A percentile compares a stretch with the other conserved stretches of the same genome.
These are phyloP conservation scores for Tachuris rubrigastra DNA, from an alignment of 2,113 vertebrate species.

Conservation along the genomic window DNA sequence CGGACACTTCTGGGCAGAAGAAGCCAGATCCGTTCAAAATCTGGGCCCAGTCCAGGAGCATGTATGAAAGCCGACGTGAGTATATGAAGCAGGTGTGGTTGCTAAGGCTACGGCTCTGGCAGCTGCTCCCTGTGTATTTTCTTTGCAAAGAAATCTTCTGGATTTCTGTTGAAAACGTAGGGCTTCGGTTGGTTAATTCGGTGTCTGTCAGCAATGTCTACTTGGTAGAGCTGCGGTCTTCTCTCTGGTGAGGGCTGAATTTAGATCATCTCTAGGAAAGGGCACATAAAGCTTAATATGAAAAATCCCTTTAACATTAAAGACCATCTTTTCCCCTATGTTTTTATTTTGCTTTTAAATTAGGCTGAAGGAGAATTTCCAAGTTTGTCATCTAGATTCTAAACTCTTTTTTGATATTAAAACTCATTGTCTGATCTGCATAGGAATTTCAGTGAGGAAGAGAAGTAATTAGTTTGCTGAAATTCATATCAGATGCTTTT, in stretches of 20 bases:
- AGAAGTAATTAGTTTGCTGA: conserved; percentile 3
- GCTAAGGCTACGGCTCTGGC: conserved; percentile 43
- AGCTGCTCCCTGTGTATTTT: not conserved
- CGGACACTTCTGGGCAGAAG: conserved; percentile 88
- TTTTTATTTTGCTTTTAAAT: not conserved
- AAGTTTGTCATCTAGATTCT: not conserved
- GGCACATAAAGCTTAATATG: not conserved
- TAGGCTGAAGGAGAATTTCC: not conserved
- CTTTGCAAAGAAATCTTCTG: not conserved
- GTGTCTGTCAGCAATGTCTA: not conserved
- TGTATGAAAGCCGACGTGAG: conserved; percentile 99
- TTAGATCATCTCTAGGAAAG: not conserved
- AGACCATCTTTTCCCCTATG: fast-evolving
- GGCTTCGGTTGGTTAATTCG: not conserved
- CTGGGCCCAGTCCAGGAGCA: conserved; percentile 99
- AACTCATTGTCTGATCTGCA: not conserved
- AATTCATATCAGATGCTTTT: not conserved
- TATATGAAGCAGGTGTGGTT: conserved; percentile 78
- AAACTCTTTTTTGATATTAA: not conserved
- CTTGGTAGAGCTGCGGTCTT: not conserved
- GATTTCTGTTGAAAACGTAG: not conserved
- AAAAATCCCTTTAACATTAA: conserved; percentile 12
- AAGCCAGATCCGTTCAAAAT: conserved; percentile 99
- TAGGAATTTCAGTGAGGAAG: not conserved
- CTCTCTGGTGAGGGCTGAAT: not conserved